Evolutionary conservation across 2,888 invertebrate species (phyloP).

Genomic region (Troides oblongomaculatus): DNA sequence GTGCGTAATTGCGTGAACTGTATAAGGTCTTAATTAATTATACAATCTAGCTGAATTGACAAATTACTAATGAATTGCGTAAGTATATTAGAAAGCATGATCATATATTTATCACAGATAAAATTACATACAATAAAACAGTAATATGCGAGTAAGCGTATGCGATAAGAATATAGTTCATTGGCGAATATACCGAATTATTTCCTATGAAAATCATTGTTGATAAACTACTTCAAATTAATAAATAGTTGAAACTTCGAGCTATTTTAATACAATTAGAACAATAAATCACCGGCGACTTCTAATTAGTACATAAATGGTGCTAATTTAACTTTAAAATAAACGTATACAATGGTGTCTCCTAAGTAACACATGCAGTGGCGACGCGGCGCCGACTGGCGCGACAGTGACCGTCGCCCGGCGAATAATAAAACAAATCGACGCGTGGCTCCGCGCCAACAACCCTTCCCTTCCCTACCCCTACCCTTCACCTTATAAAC

Average conservation of each 20-base stretch:
- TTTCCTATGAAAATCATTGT: too few species aligned
- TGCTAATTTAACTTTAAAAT: conserved; percentile 45
- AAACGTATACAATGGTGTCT: conserved; percentile 49
- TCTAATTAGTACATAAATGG: conserved; percentile 16
- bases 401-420: conserved; percentile 77
- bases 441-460: conserved; percentile 71
- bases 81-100: background rate
- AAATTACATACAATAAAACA: too few species aligned
- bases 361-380: conserved; percentile 62
- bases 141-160: too few species aligned
- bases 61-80: background rate
- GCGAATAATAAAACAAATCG: conserved; percentile 77
- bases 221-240: too few species aligned
- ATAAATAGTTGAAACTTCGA: background rate
- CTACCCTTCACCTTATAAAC: conserved; percentile 57
- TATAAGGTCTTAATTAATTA: conserved; percentile 5
- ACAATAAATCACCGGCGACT: background rate
- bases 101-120: too few species aligned
- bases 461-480: conserved; percentile 60
- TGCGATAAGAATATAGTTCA: too few species aligned
- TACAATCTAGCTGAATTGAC: background rate
- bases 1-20: background rate
- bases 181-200: too few species aligned
- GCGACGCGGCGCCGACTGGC: conserved; percentile 50
- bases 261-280: background rate